A percentile compares a stretch with the other conserved stretches of the same genome.
phyloP scores from a whole-genome alignment of 2,113 vertebrate species.

The Syngnathus scovelli region DNA sequence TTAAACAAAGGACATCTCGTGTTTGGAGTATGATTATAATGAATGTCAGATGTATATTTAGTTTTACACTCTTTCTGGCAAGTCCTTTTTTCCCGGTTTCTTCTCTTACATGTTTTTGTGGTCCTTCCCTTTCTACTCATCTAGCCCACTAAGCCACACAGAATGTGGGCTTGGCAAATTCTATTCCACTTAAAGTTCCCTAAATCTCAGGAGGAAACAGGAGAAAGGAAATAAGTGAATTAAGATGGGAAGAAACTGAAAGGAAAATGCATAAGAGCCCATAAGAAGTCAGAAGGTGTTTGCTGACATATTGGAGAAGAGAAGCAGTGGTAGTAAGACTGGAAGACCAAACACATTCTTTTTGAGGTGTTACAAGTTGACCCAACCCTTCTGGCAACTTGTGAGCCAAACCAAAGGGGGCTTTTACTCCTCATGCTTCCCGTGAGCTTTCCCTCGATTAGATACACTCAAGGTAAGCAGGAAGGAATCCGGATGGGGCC shows the following conservation, averaged over 20 bases:
- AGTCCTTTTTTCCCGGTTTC: slow-evolving; percentile 38
- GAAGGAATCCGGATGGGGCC: slow-evolving; percentile 70
- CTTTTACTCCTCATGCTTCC: slow-evolving; percentile 48
- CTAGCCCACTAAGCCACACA: slow-evolving; percentile 63
- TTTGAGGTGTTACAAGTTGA: slow-evolving; percentile 32
- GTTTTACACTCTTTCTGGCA: slow-evolving; percentile 56
- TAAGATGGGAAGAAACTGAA: slow-evolving; percentile 15
- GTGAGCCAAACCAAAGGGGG: slow-evolving; percentile 52
- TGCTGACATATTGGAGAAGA: slow-evolving; percentile 23
- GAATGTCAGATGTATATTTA: slow-evolving; percentile 71
- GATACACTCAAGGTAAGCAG: slow-evolving; percentile 73
- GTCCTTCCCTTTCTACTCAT: slow-evolving; percentile 49
- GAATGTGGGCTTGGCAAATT: slow-evolving; percentile 59
- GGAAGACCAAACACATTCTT: slow-evolving; percentile 26
- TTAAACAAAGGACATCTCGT: slow-evolving; percentile 73
- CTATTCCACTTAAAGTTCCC: slow-evolving; percentile 47
- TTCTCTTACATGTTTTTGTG: slow-evolving; percentile 60
- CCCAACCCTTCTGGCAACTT: slow-evolving; percentile 30
- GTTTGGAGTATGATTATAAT: slow-evolving; percentile 73
- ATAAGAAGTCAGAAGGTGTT: slow-evolving; percentile 23
- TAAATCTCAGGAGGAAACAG: slow-evolving; percentile 39
- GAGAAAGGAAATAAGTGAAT: slow-evolving; percentile 13
- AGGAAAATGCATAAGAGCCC: slow-evolving; percentile 16
- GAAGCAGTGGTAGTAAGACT: slow-evolving; percentile 27
- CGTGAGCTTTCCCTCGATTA: slow-evolving; percentile 63